A percentile compares a stretch with the other conserved stretches of the same genome.
These are phyloP conservation scores for Oikopleura dioica DNA, from an alignment of 23 tunicate species.

Conservation along the genomic window DNA sequence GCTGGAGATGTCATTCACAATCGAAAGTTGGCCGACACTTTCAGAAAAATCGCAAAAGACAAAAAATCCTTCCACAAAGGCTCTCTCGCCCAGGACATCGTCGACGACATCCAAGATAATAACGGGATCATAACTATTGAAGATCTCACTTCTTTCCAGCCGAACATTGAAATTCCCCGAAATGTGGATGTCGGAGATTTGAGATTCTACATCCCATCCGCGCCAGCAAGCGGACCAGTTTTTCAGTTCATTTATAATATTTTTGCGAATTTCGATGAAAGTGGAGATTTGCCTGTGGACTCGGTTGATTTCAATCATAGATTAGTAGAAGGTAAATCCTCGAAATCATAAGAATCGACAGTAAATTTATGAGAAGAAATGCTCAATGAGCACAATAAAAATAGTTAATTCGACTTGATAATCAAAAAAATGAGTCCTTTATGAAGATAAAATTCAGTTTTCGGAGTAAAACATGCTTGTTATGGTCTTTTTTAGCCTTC, in stretches of 20 bases:
- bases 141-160: not conserved
- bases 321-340: not conserved
- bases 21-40: not conserved
- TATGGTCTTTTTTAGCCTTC: not conserved
- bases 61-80: not conserved
- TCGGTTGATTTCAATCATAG: not conserved
- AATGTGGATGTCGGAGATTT: not conserved
- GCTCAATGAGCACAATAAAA: no score
- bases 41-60: not conserved
- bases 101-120: not conserved
- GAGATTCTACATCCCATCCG: not conserved
- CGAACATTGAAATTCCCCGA: not conserved
- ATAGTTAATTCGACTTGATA: no score
- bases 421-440: no score
- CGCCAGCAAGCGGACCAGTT: not conserved
- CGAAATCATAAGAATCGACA: no score
- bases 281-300: not conserved
- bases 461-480: not conserved
- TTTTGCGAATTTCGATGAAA: not conserved
- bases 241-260: not conserved
- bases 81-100: not conserved
- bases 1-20: not conserved
- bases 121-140: not conserved
- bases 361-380: no score
- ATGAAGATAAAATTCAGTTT: not conserved